These are phyloP conservation scores for Perdita meconis DNA, from an alignment of 2,888 invertebrate species.

Conservation along the genomic window DNA sequence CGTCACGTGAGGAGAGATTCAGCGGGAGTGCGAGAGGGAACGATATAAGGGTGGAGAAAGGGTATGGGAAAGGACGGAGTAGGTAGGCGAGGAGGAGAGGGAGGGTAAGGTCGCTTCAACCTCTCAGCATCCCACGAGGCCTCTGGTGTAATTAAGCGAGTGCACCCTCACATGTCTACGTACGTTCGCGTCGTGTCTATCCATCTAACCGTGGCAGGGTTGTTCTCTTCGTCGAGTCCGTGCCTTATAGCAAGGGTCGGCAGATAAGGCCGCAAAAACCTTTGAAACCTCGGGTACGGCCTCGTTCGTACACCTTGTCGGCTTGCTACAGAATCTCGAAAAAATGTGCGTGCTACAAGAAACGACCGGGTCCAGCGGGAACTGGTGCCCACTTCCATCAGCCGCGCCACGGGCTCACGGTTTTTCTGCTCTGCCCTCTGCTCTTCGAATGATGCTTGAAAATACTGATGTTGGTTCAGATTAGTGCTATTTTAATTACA, in stretches of 20 bases:
- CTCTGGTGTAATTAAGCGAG: conserved; percentile 84
- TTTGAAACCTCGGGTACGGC: conserved; percentile 71
- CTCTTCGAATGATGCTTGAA: conserved; percentile 14
- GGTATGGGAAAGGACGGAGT: conserved; percentile 67
- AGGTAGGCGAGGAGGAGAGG: no score
- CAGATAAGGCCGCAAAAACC: conserved; percentile 77
- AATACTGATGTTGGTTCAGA: not conserved
- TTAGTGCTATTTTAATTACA: not conserved
- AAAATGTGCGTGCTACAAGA: conserved; percentile 54
- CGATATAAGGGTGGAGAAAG: conserved; percentile 50
- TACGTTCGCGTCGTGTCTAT: conserved; percentile 82
- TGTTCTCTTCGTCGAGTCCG: conserved; percentile 67
- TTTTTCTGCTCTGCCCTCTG: conserved; percentile 15
- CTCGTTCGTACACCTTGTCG: conserved; percentile 60
- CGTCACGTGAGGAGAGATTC: conserved; percentile 62
- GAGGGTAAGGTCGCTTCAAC: conserved; percentile 80
- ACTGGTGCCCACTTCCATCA: conserved; percentile 52
- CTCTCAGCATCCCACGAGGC: conserved; percentile 82
- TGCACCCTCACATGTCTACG: conserved; percentile 83
- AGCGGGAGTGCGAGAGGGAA: conserved; percentile 45
- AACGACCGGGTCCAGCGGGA: conserved; percentile 48
- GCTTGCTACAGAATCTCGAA: conserved; percentile 47
- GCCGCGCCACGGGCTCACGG: conserved; percentile 18
- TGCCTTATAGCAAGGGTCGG: conserved; percentile 66
- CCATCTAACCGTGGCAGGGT: conserved; percentile 79